These are phyloP conservation scores for Leptonema lineaticorne DNA, from an alignment of 1,140 invertebrate genomes.

Conservation along the genomic window DNA sequence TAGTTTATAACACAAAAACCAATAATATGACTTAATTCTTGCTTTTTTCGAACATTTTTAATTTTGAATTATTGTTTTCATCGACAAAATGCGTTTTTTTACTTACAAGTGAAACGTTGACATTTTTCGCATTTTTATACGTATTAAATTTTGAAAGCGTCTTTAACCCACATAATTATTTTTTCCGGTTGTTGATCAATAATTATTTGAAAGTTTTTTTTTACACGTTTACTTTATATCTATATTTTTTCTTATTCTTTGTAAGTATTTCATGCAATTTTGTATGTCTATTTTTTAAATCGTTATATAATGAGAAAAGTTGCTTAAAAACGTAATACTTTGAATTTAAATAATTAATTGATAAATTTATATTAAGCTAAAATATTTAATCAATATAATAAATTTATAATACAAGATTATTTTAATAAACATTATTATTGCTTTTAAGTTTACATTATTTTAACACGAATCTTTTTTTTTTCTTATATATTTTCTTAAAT, in stretches of 20 bases:
- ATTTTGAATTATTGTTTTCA: no score
- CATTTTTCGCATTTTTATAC: neutral
- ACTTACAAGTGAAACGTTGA: no score
- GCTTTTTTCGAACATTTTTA: neutral
- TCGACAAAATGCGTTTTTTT: no score
- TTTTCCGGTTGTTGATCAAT: neutral
- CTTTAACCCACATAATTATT: constrained; percentile 3
- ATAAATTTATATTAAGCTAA: neutral
- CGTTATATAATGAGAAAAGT: neutral
- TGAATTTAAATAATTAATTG: neutral
- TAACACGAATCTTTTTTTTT: no score
- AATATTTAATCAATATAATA: neutral
- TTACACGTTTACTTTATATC: neutral
- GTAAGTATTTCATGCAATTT: neutral
- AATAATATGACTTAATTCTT: neutral
- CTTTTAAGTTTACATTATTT: no score
- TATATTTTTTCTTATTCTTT: neutral
- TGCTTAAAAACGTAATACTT: neutral
- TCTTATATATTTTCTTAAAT: no score
- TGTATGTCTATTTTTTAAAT: neutral
- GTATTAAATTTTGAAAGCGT: neutral
- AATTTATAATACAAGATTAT: no score
- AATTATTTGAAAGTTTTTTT: neutral
- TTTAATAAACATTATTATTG: no score
- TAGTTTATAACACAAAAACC: neutral